A percentile compares a stretch with the other conserved stretches of the same genome.
phyloP scores from a whole-genome alignment of 1,140 invertebrate genomes.

The Ceratosolen fusciceps region DNA sequence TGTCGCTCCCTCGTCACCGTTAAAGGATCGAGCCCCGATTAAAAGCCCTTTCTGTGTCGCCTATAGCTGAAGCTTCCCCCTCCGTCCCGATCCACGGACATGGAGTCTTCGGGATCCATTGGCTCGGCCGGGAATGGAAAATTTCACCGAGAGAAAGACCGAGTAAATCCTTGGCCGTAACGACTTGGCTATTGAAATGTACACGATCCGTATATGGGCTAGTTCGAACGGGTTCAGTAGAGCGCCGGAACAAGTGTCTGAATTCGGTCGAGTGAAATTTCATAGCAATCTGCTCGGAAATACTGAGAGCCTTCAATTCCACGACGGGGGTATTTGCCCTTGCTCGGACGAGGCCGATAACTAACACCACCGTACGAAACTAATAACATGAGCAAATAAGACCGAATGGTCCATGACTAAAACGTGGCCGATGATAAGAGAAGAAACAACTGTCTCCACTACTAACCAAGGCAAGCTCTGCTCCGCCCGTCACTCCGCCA shows the following conservation, averaged over 20 bases:
- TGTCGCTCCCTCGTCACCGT: not conserved
- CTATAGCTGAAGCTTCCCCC: not conserved
- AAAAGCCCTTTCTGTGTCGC: constrained; percentile 12
- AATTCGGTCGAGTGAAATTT: constrained; percentile 15
- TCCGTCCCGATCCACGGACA: not conserved
- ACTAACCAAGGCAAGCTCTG: too few species aligned
- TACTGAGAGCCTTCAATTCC: not conserved
- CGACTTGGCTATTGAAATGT: not conserved
- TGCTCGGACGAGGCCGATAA: not conserved
- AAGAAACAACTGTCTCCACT: too few species aligned
- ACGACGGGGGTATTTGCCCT: not conserved
- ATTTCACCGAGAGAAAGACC: not conserved
- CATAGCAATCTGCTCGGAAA: not conserved
- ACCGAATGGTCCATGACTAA: not conserved
- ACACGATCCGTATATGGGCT: not conserved
- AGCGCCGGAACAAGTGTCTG: not conserved
- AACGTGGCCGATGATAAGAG: not conserved
- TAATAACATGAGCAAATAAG: not conserved
- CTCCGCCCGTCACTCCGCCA: too few species aligned
- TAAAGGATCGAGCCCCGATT: constrained; percentile 28
- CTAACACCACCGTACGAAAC: not conserved
- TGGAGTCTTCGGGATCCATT: not conserved
- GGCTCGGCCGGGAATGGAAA: not conserved
- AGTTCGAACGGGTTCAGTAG: not conserved
- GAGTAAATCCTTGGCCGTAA: not conserved